phyloP scores from a whole-genome alignment of 2,113 vertebrate genomes.

The Sebastes schlegelii region DNA sequence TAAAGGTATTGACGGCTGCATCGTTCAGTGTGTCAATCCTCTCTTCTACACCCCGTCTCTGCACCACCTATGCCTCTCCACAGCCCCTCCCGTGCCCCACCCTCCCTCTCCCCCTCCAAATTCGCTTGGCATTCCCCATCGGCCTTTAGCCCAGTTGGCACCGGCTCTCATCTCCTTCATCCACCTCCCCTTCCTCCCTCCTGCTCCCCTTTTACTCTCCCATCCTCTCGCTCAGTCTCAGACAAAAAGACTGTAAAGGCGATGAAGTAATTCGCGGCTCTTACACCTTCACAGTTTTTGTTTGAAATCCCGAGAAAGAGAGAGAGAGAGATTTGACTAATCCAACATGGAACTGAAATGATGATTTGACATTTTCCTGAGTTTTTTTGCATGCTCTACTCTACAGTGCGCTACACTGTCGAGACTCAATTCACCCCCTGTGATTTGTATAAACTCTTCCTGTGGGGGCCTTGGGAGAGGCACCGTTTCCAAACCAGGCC shows the following conservation, averaged over 20 bases:
- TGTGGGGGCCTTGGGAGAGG: constrained; percentile 6
- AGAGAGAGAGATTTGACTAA: constrained; percentile 28
- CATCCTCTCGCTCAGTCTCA: constrained; percentile 37
- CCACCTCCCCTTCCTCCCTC: constrained; percentile 7
- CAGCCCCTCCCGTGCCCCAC: constrained; percentile 11
- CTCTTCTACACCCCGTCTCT: background rate
- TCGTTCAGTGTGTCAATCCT: background rate
- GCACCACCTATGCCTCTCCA: constrained; percentile 1
- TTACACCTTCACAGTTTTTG: constrained; percentile 11
- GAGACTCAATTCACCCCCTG: constrained; percentile 39
- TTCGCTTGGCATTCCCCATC: constrained; percentile 55
- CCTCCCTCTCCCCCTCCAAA: constrained; percentile 40
- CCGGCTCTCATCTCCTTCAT: constrained; percentile 29
- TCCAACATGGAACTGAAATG: constrained; percentile 33
- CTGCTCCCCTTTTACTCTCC: constrained; percentile 5
- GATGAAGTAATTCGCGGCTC: constrained; percentile 8
- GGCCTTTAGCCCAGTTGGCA: constrained; percentile 72
- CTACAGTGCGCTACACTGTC: background rate
- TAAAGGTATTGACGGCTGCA: background rate
- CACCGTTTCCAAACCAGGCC: constrained; percentile 3
- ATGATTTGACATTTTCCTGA: constrained; percentile 24
- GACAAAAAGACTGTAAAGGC: constrained; percentile 1
- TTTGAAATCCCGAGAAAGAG: constrained; percentile 6
- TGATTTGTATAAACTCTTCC: constrained; percentile 52
- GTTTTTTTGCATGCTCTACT: constrained; percentile 32